Evolutionary conservation across 2,888 invertebrate genomes (phyloP), one percentile per base, ranked within the genome.

Genomic region (Eucriotettix oculatus): DNA sequence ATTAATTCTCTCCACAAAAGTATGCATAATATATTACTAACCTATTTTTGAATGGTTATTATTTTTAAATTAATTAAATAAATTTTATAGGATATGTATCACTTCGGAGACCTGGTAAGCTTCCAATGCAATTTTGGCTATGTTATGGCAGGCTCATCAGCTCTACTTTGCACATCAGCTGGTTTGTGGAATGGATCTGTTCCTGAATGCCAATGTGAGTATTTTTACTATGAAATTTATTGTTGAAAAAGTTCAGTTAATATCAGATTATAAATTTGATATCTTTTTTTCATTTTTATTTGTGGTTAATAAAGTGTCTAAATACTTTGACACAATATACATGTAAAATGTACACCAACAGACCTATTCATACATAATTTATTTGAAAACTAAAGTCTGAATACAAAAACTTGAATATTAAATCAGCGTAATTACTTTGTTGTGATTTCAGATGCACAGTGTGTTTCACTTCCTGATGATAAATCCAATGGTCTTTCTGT

Each of bases 61-160:
- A 40, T 53, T 42, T n/a, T 10, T 7, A 55, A 12, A 42, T 14
- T 14, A 54, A 56, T 16, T 54, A 54, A 16, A 16, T 17, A 40
- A 9, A 10, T 42, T 61, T 62, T 66, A 14, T 63, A 80, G 75
- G 79, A 79, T 60, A 79, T 85, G 68, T 92, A 87, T 71, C 91
- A 94, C 71, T 95, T 91, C 69, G 91, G 92, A 0, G 94, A 95
- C 72, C 78, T 89, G 53, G 85, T 94, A 0, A 84, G 83, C 65
- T 96, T 96, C 80, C 91, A 92, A 69, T 97, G 97, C 71, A 85
- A 93, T 69, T 95, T 96, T 73, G 97, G 97, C 16, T 93, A 90
- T 70, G 87, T 93, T 0, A 87, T 96, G 83, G 84, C 87, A 62
- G 96, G 96, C 58, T 86, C 89, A 57, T 83, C 90, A 0, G 84